Base-by-base conservation (phyloP, 2,888 invertebrate genomes). In the Autographa pulchrina region DNA sequence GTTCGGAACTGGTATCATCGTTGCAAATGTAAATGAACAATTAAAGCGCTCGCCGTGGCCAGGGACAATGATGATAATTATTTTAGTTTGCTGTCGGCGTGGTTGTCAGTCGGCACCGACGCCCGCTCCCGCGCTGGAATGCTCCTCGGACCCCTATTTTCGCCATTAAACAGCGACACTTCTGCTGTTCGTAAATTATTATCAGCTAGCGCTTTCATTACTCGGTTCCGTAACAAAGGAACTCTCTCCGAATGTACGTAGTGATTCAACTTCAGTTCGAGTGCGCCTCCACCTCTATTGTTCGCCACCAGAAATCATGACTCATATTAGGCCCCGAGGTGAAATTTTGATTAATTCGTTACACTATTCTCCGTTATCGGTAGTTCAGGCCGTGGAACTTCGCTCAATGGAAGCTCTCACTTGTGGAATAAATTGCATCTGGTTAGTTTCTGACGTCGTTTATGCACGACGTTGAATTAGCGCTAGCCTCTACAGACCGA, bases 21-120 rank as follows among this genome's bases (percentile, higher is more conserved):
- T 92, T 93, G 94, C 94, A 94, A 95, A 95, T 96, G 94, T 95
- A 95, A 95, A 96, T 96, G 95, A 95, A 96, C 96, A 96, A 95
- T 96, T 96, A 95, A 95, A 96, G 90, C 92, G 93, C 92, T 92
- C 92, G 92, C 93, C 92, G 93, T 92, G 93, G 92, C 94, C 93
- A 90, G 92, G 92, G 92, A 94, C 95, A 95, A 95, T 95, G 94
- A 95, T 94, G 93, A 96, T 96, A 95, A 96, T 95, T 96, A 96
- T 96, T 96, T 96, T 94, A 96, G 96, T 95, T 95, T 90, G 94
- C 89, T 93, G 95, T 93, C 94, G 92, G 90, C 93, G 91, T 91
- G 92, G 92, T 88, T 91, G 94, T 94, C 94, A 93, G 90, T 91
- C 92, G 91, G 75, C 88, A 81, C 85, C 80, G 83, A 76, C 83